These are phyloP conservation scores for Biston betularia DNA, from an alignment of 2,888 invertebrate genomes.

Conservation along the genomic window DNA sequence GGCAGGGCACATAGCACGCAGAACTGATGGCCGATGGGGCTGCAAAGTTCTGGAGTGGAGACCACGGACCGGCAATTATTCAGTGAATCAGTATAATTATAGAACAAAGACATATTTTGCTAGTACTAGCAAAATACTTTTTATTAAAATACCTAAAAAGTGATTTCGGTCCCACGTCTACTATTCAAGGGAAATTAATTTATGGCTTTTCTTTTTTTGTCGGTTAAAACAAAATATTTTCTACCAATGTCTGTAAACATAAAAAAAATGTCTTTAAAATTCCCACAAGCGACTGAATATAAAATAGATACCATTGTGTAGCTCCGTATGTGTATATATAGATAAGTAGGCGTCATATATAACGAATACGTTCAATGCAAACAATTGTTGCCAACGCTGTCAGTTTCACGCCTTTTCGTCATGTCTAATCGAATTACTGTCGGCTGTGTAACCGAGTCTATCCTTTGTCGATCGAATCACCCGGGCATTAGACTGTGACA, in stretches of 20 bases:
- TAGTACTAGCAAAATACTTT: too few species aligned
- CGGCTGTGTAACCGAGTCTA: constrained; percentile 56
- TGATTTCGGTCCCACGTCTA: too few species aligned
- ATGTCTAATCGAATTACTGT: constrained; percentile 66
- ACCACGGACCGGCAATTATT: too few species aligned
- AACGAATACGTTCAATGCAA: constrained; percentile 4
- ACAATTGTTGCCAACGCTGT: constrained; percentile 15
- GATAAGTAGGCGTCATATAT: not conserved
- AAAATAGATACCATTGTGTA: not conserved
- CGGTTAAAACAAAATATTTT: not conserved
- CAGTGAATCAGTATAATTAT: too few species aligned
- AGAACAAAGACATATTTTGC: too few species aligned
- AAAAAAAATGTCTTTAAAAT: constrained; percentile 1
- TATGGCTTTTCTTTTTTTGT: not conserved
- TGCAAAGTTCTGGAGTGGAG: too few species aligned
- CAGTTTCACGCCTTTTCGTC: constrained; percentile 50
- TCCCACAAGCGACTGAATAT: not conserved
- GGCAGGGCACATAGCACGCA: too few species aligned
- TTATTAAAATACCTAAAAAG: too few species aligned
- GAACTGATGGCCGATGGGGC: too few species aligned
- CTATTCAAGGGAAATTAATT: too few species aligned
- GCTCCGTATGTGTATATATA: too few species aligned
- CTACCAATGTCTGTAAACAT: not conserved
- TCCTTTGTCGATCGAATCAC: constrained; percentile 57
- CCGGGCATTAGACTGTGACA: constrained; percentile 53